Evolutionary conservation across 2,797 vertebrate species (phyloP), one percentile per base, ranked within the genome.

Genomic region (Vireo griseus): DNA sequence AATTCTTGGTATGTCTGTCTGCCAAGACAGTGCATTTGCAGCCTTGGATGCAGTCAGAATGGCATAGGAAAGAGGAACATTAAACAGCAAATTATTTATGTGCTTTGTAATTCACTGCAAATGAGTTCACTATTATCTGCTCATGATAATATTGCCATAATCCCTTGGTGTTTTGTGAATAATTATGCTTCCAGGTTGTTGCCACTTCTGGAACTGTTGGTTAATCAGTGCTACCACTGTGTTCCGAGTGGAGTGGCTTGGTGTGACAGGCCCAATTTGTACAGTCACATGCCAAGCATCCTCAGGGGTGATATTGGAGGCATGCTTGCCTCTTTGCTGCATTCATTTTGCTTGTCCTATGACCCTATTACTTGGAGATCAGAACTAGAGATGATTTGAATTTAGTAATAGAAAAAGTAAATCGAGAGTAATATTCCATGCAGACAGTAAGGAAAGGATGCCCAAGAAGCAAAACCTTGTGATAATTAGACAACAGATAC

Each of bases 1-100:
- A 96, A 93, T 96, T 96, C 76, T 91, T 94, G 65, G 61, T 44
- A 72, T 5, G 71, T 88, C 42, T 79, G 63, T 50, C 83, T 94
- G 52, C 80, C 80, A 95, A 80, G 63, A 47, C 58, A 84, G 37
- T 2, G 25, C 10, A 78, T 29, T 95, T 88, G 35, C 59, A 82
- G 59, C 15, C 55, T 77, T 65, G 69, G 75, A 78, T 44, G 35
- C 68, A 79, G 50, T 57, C n/a, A 82, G 87, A 95, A 94, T 94
- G 88, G 72, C 26, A 89, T 42, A 63, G 16, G 54, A 65, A 73
- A 94, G 16, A 93, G n/a, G 6, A 88, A 9, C 78, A 62, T 73
- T 86, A 55, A 42, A 69, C 89, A 8, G 10, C 29, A 93, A 88
- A 90, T 92, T 29, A 91, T 95, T 88, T 79, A 90, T 72, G 25